Evolutionary conservation across 2,888 invertebrate species (phyloP).

Genomic region (Cheilosia grossa): DNA sequence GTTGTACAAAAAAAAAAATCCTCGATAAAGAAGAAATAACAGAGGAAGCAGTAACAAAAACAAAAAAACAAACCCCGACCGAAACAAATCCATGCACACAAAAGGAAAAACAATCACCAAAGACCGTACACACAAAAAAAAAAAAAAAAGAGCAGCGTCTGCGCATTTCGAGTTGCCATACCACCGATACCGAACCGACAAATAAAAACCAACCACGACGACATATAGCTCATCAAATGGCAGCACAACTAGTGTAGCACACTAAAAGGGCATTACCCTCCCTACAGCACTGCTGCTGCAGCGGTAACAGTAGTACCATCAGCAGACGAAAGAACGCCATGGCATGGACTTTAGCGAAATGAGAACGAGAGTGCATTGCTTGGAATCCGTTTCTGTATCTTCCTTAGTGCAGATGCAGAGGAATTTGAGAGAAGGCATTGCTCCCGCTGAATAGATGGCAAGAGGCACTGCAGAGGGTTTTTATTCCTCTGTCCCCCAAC

Average conservation of each 20-base stretch:
- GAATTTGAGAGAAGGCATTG: slow-evolving; percentile 50
- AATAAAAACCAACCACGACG: slow-evolving; percentile 60
- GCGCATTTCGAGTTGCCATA: slow-evolving; percentile 61
- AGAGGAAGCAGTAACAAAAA: slow-evolving; percentile 31
- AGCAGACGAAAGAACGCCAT: slow-evolving; percentile 45
- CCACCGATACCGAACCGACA: slow-evolving; percentile 40
- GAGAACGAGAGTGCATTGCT: slow-evolving; percentile 58
- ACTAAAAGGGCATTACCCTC: slow-evolving; percentile 72
- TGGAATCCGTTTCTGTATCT: slow-evolving; percentile 30
- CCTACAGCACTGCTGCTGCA: slow-evolving; percentile 28
- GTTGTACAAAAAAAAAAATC: slow-evolving; percentile 9
- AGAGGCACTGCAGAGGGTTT: slow-evolving; percentile 39
- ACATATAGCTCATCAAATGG: slow-evolving; percentile 64
- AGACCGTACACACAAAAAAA: slow-evolving; percentile 25
- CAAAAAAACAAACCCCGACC: not conserved
- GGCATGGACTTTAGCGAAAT: slow-evolving; percentile 53
- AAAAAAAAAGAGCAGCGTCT: slow-evolving; percentile 55
- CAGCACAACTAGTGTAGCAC: slow-evolving; percentile 40
- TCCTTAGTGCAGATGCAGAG: slow-evolving; percentile 46
- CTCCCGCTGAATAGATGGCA: slow-evolving; percentile 28
- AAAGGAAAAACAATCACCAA: slow-evolving; percentile 31
- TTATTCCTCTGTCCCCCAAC: slow-evolving; percentile 16
- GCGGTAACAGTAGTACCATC: slow-evolving; percentile 26
- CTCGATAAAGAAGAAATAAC: slow-evolving; percentile 51
- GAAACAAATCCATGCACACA: slow-evolving; percentile 19